Evolutionary conservation across 2,888 invertebrate genomes (phyloP).

Genomic region (Encarsia formosa): DNA sequence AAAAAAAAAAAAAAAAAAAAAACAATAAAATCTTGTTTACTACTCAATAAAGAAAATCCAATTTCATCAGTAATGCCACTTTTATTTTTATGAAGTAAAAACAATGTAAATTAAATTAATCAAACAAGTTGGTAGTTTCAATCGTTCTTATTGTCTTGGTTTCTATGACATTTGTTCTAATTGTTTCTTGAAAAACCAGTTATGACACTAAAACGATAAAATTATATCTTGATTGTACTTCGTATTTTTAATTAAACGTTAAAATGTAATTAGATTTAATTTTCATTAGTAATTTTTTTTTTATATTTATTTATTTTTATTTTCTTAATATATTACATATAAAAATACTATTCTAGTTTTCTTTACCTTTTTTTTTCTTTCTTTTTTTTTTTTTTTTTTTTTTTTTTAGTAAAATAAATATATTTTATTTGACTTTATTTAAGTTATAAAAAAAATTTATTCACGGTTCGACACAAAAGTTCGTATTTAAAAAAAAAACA

Average conservation of each 20-base stretch:
- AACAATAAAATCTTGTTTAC: not conserved
- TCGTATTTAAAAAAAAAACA: not conserved
- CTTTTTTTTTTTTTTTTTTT: no score
- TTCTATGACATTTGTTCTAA: not conserved
- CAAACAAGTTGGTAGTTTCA: constrained; percentile 7
- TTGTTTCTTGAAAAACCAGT: not conserved
- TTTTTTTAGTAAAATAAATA: no score
- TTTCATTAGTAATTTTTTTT: not conserved
- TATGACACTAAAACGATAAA: not conserved
- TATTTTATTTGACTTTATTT: no score
- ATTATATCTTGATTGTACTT: constrained; percentile 9
- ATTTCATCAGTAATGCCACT: constrained; percentile 7
- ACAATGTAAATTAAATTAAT: constrained; percentile 4
- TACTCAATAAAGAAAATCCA: not conserved
- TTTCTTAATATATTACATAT: no score
- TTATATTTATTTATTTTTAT: no score
- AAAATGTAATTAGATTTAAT: not conserved
- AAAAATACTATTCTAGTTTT: no score
- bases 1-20: no score
- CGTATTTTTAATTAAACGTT: constrained; percentile 7
- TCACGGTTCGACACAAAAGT: not conserved
- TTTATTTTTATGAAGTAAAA: constrained; percentile 16
- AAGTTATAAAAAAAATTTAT: no score
- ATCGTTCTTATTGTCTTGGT: constrained; percentile 5
- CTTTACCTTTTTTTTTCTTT: no score